Evolutionary conservation across 2,888 invertebrate genomes (phyloP).

Genomic region (Calliopum simillimum): DNA sequence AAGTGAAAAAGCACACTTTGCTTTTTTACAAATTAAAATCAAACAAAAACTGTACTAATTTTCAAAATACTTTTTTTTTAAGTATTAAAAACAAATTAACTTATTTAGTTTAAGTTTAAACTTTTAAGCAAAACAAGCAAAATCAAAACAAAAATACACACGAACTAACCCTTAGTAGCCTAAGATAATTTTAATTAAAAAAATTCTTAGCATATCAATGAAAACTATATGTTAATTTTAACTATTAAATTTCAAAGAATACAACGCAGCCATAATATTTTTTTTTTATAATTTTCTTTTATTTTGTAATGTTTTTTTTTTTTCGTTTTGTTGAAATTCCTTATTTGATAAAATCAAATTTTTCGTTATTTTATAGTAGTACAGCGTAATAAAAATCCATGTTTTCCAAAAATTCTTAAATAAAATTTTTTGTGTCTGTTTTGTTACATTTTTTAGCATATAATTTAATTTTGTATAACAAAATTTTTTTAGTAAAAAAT

Average conservation of each 20-base stretch:
- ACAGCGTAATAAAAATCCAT: conserved; percentile 4
- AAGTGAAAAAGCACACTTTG: conserved; percentile 6
- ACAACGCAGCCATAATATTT: conserved; percentile 33
- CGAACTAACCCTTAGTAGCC: conserved; percentile 30
- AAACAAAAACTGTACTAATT: not conserved
- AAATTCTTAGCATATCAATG: conserved; percentile 32
- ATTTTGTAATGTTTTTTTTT: conserved; percentile 36
- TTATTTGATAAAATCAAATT: conserved; percentile 46
- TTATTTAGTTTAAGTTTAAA: conserved; percentile 35
- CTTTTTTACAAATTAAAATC: conserved; percentile 7
- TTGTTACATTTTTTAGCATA: conserved; percentile 7
- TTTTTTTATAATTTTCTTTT: conserved; percentile 37
- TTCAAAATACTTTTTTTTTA: conserved; percentile 29
- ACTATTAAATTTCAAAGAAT: conserved; percentile 28
- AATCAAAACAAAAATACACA: conserved; percentile 34
- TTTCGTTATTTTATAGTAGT: conserved; percentile 33
- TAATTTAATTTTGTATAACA: not conserved
- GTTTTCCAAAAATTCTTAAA: conserved; percentile 28
- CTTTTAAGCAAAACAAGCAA: conserved; percentile 28
- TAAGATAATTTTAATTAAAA: conserved; percentile 38
- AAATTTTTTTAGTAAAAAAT: conserved; percentile 4
- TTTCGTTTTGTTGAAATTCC: conserved; percentile 36
- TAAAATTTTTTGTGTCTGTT: not conserved
- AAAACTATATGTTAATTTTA: conserved; percentile 12
- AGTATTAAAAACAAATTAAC: conserved; percentile 24